Evolutionary conservation across 2,888 invertebrate species (phyloP).

Genomic region (Dicycla oo): DNA sequence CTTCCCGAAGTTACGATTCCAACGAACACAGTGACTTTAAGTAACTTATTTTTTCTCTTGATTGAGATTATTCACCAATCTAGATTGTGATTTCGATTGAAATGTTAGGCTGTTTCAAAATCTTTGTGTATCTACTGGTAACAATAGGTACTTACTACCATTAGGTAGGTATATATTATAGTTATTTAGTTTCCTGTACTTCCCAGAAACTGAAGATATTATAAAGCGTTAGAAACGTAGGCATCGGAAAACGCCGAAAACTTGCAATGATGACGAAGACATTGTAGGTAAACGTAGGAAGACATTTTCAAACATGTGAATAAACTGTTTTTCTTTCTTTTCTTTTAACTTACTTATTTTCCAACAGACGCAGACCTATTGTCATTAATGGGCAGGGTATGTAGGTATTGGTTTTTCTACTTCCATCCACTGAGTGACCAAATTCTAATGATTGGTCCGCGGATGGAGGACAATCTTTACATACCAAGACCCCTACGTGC

Average conservation of each 20-base stretch:
- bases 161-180: neutral
- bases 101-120: neutral
- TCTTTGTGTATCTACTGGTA: neutral
- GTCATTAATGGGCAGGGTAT: neutral
- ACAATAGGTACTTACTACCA: neutral
- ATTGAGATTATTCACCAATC: neutral
- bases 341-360: no score
- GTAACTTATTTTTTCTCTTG: neutral
- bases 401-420: neutral
- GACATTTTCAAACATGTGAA: neutral
- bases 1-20: neutral
- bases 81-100: neutral
- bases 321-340: no score
- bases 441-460: no score
- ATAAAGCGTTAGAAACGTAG: no score
- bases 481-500: no score
- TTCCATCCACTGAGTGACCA: neutral
- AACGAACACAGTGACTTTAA: neutral
- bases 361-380: neutral
- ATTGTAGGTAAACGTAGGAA: neutral
- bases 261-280: neutral
- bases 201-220: neutral
- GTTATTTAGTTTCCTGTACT: neutral
- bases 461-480: no score
- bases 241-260: neutral